phyloP scores from a whole-genome alignment of 2,888 invertebrate species.

The Polia nebulosa region DNA sequence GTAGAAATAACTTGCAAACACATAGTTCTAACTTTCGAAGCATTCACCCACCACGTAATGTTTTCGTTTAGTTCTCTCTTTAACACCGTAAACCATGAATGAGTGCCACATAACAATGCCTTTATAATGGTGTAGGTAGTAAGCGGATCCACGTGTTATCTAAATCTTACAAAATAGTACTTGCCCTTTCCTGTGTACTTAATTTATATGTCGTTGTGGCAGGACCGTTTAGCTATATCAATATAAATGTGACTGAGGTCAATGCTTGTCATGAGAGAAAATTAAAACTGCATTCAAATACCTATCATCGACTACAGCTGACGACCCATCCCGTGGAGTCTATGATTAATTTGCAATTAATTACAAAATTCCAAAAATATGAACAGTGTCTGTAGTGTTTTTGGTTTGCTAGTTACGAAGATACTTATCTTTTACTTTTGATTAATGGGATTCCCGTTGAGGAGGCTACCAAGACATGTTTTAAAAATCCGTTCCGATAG shows the following conservation, averaged over 20 bases:
- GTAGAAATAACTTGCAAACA: slow-evolving; percentile 11
- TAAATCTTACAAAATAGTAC: slow-evolving; percentile 1
- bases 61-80: slow-evolving; percentile 16
- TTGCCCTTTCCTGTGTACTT: neutral
- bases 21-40: slow-evolving; percentile 18
- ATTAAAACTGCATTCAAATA: neutral
- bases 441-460: neutral
- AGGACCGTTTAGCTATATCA: neutral
- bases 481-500: neutral
- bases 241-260: neutral
- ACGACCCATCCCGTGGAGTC: no score
- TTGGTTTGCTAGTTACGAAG: neutral
- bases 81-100: slow-evolving; percentile 10
- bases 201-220: neutral
- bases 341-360: neutral
- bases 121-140: neutral
- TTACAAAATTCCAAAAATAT: neutral
- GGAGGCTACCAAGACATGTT: neutral
- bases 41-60: slow-evolving; percentile 2
- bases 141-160: slow-evolving; percentile 12
- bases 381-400: neutral
- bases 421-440: neutral
- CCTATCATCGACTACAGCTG: neutral
- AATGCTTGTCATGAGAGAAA: neutral
- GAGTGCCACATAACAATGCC: slow-evolving; percentile 4